Evolutionary conservation across 2,797 vertebrate species (phyloP).

Genomic region (Bucorvus abyssinicus): DNA sequence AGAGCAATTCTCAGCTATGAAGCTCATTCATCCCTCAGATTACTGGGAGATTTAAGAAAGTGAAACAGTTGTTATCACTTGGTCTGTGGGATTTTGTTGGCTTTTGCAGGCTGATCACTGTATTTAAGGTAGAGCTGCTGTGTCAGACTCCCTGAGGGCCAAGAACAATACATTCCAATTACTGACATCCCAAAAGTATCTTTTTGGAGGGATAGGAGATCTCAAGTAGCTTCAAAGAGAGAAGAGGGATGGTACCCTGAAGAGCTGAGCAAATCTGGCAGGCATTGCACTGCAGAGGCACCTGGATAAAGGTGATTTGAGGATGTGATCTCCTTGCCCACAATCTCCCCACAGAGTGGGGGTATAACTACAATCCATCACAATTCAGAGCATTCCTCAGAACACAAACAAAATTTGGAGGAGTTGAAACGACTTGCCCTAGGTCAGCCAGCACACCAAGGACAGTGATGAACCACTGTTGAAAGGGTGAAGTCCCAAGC

Average conservation of each 20-base stretch:
- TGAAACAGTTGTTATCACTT: slow-evolving; percentile 65
- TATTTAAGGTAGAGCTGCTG: slow-evolving; percentile 58
- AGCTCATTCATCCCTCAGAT: slow-evolving; percentile 66
- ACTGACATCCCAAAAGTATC: not conserved
- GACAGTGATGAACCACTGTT: not conserved
- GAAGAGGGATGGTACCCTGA: not conserved
- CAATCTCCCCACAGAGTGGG: not conserved
- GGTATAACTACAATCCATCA: not conserved
- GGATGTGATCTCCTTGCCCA: not conserved
- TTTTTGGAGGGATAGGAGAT: not conserved
- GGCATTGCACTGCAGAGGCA: not conserved
- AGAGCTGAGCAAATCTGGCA: not conserved
- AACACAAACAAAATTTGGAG: not conserved
- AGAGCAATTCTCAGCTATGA: slow-evolving; percentile 29
- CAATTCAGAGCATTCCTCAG: not conserved
- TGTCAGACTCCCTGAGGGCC: slow-evolving; percentile 39
- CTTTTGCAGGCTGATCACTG: slow-evolving; percentile 48
- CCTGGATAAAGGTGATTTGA: not conserved
- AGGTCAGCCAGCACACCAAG: not conserved
- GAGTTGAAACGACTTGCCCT: not conserved
- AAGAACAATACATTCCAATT: slow-evolving; percentile 40
- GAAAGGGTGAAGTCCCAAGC: not conserved
- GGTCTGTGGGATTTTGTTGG: slow-evolving; percentile 61
- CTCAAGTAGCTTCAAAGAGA: not conserved
- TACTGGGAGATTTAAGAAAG: slow-evolving; percentile 65